Percentiles rank a stretch among this genome's conserved stretches.
phyloP scores from a whole-genome alignment of 2,888 invertebrate genomes.

The Campaea margaritaria region DNA sequence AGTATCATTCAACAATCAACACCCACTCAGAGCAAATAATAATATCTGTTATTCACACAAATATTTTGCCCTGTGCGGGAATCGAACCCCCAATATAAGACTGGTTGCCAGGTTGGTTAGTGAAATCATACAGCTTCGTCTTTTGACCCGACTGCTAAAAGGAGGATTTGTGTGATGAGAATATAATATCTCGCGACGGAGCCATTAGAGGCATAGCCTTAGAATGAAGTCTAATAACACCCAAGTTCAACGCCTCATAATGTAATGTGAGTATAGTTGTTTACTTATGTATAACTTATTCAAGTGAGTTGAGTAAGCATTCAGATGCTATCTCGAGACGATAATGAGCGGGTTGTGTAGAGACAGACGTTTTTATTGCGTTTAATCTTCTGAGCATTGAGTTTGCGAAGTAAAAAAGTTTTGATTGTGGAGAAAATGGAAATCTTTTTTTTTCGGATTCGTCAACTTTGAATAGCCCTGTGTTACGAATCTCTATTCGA shows the following conservation, averaged over 20 bases:
- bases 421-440: neutral
- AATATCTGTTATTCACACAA: too few species aligned
- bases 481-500: too few species aligned
- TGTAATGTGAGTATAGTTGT: conserved; percentile 16
- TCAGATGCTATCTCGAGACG: conserved; percentile 22
- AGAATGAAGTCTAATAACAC: conserved; percentile 16
- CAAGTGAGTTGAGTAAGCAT: conserved; percentile 30
- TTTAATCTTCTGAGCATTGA: neutral
- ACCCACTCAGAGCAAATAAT: too few species aligned
- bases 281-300: conserved; percentile 28
- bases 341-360: conserved; percentile 15
- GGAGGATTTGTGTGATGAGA: too few species aligned
- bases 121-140: too few species aligned
- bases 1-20: too few species aligned
- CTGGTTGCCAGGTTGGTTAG: too few species aligned
- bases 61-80: too few species aligned
- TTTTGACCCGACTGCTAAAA: too few species aligned
- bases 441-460: neutral
- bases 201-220: neutral
- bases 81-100: too few species aligned
- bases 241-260: conserved; percentile 29
- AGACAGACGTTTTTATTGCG: conserved; percentile 1
- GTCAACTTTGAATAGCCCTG: neutral
- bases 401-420: neutral
- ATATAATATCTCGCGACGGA: neutral